Evolutionary conservation across 2,113 vertebrate species (phyloP), one percentile per base, ranked within the genome.

Genomic region (Lasiurus cinereus): DNA sequence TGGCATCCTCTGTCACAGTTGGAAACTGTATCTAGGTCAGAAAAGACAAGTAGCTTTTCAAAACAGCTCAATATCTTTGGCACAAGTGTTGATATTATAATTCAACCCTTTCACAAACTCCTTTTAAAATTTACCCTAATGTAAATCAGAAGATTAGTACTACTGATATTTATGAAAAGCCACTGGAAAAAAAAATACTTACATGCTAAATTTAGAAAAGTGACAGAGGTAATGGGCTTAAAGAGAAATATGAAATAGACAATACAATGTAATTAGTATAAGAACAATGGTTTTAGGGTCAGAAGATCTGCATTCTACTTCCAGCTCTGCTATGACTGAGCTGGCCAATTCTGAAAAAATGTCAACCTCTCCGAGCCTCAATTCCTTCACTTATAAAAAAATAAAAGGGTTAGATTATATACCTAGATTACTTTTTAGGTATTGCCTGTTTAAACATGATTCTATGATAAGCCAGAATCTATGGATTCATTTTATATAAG

Each of bases 1-100:
- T 98, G 96, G 98, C 97, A 98, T 97, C 96, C 97, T 98, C 97
- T 97, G 91, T 96, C 98, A 96, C 96, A 96, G 97, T 96, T 97
- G 97, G 97, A 98, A 98, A 98, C 96, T 97, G 83, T 98, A 98
- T 98, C 96, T 98, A 97, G 98, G 98, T 98, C 98, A 98, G 96
- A 97, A 97, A 96, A 98, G 96, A 98, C 97, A 98, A 98, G 97
- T 87, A 93, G 97, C 97, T 98, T 98, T 98, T 97, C 96, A 98
- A 94, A 97, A 97, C 96, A 97, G 96, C 96, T 98, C 96, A 97
- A 93, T 98, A 97, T 96, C 95, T 97, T 97, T 98, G 97, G 97
- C 98, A 98, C 96, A 97, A 97, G 82, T 95, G 95, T 97, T 97
- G 91, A 96, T 98, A 98, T 95, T 98, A 96, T 97, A 98, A 98